Conservation (phyloP, 2,888 invertebrate genomes). For the Miltochrista miniata region DNA sequence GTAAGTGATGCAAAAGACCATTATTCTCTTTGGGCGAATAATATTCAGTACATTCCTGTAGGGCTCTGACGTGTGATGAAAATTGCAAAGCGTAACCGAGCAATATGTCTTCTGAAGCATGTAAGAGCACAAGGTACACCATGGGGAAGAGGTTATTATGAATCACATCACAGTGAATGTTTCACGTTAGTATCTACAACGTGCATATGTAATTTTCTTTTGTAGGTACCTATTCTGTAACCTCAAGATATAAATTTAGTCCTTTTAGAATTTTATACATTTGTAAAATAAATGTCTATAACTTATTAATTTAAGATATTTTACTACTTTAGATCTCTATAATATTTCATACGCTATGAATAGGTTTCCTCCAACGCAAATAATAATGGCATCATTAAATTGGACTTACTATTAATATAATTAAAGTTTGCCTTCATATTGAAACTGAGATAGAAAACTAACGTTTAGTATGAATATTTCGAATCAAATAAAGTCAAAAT, state of each 20-base stretch:
- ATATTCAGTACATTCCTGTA: conserved; percentile 15
- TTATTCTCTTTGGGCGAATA: conserved; percentile 10
- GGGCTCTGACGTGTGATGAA: conserved; percentile 20
- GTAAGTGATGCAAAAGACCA: conserved; percentile 19
- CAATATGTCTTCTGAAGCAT: conserved; percentile 34
- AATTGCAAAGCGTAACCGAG: conserved; percentile 26
- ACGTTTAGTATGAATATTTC: no score
- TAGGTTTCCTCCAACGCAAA: neutral
- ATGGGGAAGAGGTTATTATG: conserved; percentile 19
- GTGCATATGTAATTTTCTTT: neutral
- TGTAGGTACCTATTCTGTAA: neutral
- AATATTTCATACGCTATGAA: no score
- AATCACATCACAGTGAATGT: conserved; percentile 15
- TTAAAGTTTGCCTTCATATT: no score
- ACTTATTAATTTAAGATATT: no score
- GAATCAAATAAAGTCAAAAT: no score
- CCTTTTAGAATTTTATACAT: no score
- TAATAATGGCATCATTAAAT: no score
- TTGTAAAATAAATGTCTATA: no score
- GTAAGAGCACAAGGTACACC: conserved; percentile 27
- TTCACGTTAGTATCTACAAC: neutral
- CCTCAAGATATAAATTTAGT: neutral
- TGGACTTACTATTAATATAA: no score
- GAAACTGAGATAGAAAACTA: no score
- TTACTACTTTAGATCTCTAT: no score